Conservation (phyloP, 2,888 invertebrate species). For the Ochropleura plecta region DNA sequence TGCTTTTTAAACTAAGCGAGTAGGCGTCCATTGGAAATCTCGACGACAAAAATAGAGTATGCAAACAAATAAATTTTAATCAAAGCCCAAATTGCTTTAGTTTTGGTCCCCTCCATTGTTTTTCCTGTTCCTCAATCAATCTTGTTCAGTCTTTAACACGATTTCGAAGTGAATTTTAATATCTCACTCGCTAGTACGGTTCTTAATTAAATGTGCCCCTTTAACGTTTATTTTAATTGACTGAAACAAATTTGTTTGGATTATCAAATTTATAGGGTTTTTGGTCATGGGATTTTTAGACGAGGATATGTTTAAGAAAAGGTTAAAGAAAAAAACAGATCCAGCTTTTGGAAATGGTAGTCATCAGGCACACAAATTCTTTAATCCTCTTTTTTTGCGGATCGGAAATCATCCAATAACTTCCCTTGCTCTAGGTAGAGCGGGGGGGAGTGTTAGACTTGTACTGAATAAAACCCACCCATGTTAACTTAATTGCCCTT, state of each 20-base stretch:
- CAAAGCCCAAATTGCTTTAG: conserved; percentile 81
- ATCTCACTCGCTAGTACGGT: conserved; percentile 67
- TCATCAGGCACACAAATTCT: too few species aligned
- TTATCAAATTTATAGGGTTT: conserved; percentile 15
- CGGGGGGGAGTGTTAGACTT: too few species aligned
- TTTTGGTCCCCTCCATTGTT: conserved; percentile 76
- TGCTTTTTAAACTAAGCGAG: conserved; percentile 58
- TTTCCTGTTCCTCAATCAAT: conserved; percentile 72
- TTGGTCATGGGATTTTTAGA: background rate
- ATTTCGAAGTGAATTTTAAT: conserved; percentile 76
- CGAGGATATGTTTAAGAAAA: background rate
- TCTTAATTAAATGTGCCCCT: conserved; percentile 64
- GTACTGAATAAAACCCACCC: too few species aligned
- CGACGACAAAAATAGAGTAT: conserved; percentile 74
- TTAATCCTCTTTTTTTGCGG: too few species aligned
- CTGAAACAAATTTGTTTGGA: conserved; percentile 39
- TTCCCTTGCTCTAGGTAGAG: too few species aligned
- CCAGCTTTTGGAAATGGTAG: too few species aligned
- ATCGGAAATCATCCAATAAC: too few species aligned
- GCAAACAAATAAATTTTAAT: conserved; percentile 86
- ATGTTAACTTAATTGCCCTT: too few species aligned
- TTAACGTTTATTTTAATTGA: conserved; percentile 59
- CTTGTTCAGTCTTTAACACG: conserved; percentile 71
- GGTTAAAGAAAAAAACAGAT: background rate
- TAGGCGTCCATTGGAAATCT: conserved; percentile 61